phyloP scores from a whole-genome alignment of 92 coral and sea anemone species.

The Palythoa caribaeorum region DNA sequence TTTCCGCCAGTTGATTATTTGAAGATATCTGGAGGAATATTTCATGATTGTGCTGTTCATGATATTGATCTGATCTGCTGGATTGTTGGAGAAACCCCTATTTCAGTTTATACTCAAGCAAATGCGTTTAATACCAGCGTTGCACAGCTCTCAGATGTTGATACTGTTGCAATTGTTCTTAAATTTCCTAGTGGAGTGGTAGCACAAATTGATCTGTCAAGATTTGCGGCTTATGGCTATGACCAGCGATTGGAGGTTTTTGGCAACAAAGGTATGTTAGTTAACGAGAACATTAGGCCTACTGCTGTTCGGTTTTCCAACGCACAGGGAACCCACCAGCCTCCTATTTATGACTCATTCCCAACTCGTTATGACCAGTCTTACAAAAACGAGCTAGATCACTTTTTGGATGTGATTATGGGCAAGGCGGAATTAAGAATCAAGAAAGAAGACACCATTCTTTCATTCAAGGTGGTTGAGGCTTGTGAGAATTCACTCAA shows the following conservation, averaged over 20 bases:
- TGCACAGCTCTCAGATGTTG: slow-evolving; percentile 79
- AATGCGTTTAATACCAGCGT: slow-evolving; percentile 80
- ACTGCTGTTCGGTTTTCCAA: slow-evolving; percentile 50
- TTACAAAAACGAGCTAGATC: slow-evolving; percentile 59
- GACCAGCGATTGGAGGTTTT: slow-evolving; percentile 94
- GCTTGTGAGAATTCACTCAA: slow-evolving; percentile 83
- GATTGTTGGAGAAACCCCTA: slow-evolving; percentile 85
- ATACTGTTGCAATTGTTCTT: slow-evolving; percentile 81
- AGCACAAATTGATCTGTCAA: slow-evolving; percentile 85
- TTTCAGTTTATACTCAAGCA: slow-evolving; percentile 80
- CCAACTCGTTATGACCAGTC: slow-evolving; percentile 71
- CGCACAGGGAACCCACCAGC: slow-evolving; percentile 43
- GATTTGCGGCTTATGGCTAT: slow-evolving; percentile 83
- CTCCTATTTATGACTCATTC: slow-evolving; percentile 60
- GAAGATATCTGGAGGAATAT: slow-evolving; percentile 83
- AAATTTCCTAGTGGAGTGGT: slow-evolving; percentile 93
- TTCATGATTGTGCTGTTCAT: slow-evolving; percentile 90
- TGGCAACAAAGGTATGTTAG: slow-evolving; percentile 89
- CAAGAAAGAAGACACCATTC: slow-evolving; percentile 68
- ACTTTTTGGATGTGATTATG: slow-evolving; percentile 71
- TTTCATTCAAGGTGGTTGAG: slow-evolving; percentile 68
- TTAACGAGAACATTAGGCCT: slow-evolving; percentile 67
- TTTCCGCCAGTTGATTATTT: slow-evolving; percentile 71
- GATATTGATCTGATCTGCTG: slow-evolving; percentile 83
- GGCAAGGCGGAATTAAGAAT: slow-evolving; percentile 71